Evolutionary conservation across 1,140 invertebrate genomes (phyloP), one percentile per base, ranked within the genome.

Genomic region (Chlorops oryzae): DNA sequence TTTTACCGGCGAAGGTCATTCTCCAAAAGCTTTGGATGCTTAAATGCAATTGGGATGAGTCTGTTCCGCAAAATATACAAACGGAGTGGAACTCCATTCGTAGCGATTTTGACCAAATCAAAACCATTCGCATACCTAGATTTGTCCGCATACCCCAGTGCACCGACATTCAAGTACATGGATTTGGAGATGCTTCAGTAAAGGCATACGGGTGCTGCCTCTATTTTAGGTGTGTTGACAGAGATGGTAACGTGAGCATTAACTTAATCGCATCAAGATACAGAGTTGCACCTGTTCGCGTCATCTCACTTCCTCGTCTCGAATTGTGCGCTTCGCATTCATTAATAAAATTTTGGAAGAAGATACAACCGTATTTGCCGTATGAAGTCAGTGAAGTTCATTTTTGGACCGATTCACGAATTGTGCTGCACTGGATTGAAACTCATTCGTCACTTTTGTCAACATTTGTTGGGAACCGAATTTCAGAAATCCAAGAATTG

Each of bases 131-230:
- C 34, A 34, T 21, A 47, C 25, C 24, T 41, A 15, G 28, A 9
- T 15, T 52, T 5, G n/a, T n/a, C n/a, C 35, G 20, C 5, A 32
- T 28, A 10, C 12, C 21, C 1, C 39, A 47, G 18, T 22, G 9
- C 0, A 22, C 18, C 4, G 1, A 27, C 1, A 20, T 34, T 45
- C 32, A 51, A 44, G 3, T 56, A 2, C 62, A 72, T 50, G 66
- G 65, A 9, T 77, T 75, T 56, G 56, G 48, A 12, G 73, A 76
- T 57, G 67, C 71, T 1, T 69, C 61, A 5, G 55, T 62, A 45
- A 44, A 38, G 0, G 73, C 63, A 10, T 75, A 73, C 53, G 73
- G 64, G 5, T 61, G 65, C 23, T 58, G 59, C 7, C 39, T 67
- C 9, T 72, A 68, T 56, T 22, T 68, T 7, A 48, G 61, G 43